Base-by-base conservation (phyloP, 1,140 invertebrate species). In the Oreohelix idahoensis region DNA sequence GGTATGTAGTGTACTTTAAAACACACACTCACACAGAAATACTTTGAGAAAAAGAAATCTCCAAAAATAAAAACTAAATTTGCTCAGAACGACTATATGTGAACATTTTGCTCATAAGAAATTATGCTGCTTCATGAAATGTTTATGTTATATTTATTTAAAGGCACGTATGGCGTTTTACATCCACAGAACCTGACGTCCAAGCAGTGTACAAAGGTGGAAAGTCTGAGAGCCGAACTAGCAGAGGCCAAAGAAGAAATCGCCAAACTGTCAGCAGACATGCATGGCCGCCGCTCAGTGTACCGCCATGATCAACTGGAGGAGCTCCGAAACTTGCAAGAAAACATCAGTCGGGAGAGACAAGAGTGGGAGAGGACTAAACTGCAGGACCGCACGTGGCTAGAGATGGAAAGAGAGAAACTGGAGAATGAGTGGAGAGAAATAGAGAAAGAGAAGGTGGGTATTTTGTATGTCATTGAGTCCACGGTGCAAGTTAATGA, bases 201-300 rank as follows among this genome's bases (percentile, higher is more conserved):
- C 63, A 86, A 87, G 76, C 89, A 90, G 66, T 83, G 85, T 26
- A 91, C 90, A 4, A 88, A 87, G 20, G 88, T 90, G 20, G 90
- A 91, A 84, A 87, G 87, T 39, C 82, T 90, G 11, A 80, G 89
- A 81, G 89, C 87, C 35, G 89, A 91, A 73, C 83, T 91, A 36
- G 88, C 86, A n/a, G 88, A 90, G 81, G 89, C 90, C 8, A 90
- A 90, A 58, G 89, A 90, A 71, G 87, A 86, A 75, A 90, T 90
- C 49, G 88, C 87, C 77, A 90, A 90, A 58, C 71, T 91, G 49
- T 89, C 89, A 10, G 85, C 85, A 29, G 90, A 91, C 32, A 89
- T 90, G 42, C 86, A 87, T 20, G 85, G 85, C 23, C 86, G 90
- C 15, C 85, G 86, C 32, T 87, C 86, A 69, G 88, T 87, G 0